Evolutionary conservation across 2,797 vertebrate species (phyloP).

Genomic region (Taeniopygia guttata): DNA sequence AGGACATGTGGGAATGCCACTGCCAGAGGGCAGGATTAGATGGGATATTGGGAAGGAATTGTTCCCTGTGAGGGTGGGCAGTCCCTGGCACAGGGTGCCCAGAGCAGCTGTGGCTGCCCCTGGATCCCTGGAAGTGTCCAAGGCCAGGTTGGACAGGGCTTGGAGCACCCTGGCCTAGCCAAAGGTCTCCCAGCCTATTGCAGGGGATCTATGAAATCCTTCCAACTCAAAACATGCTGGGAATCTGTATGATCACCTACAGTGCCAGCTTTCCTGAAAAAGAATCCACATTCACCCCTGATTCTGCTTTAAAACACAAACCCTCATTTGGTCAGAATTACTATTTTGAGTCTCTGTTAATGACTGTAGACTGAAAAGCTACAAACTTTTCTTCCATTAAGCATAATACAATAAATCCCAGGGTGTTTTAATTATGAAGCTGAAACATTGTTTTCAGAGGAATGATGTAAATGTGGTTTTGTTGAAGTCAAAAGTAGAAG

Average conservation of each 20-base stretch:
- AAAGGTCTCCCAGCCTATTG: background rate
- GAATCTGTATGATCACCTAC: background rate
- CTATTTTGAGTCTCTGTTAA: background rate
- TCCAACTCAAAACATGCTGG: background rate
- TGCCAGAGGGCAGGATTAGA: background rate
- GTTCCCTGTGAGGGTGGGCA: rapidly evolving
- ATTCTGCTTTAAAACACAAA: background rate
- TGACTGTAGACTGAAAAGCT: background rate
- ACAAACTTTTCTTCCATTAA: background rate
- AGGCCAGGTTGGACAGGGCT: background rate
- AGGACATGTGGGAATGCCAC: background rate
- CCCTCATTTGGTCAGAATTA: background rate
- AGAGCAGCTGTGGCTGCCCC: background rate
- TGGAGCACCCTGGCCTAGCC: background rate
- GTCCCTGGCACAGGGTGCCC: background rate
- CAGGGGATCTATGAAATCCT: background rate
- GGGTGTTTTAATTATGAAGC: background rate
- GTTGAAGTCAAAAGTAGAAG: background rate
- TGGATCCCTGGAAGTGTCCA: background rate
- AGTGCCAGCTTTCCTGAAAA: background rate
- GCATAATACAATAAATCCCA: background rate
- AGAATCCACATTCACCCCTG: background rate
- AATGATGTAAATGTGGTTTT: background rate
- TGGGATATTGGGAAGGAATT: background rate
- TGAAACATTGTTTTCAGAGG: background rate